Conservation (phyloP, 2,113 vertebrate species). For the Sinocyclocheilus grahami region DNA sequence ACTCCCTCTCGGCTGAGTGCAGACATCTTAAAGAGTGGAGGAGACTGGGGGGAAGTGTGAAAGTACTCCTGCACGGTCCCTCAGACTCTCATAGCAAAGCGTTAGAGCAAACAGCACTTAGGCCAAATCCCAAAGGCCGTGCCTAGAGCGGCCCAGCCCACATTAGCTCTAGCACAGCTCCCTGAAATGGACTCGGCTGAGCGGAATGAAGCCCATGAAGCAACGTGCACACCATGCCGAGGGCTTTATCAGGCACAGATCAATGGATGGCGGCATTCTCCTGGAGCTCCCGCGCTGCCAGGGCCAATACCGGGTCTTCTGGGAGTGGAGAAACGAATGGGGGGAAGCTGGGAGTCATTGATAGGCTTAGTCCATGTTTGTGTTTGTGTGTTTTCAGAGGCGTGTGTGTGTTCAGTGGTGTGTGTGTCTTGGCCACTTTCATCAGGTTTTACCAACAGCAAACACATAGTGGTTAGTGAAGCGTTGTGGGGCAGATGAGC, state of each 20-base stretch:
- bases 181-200: slow-evolving; percentile 78
- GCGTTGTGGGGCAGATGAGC: slow-evolving; percentile 71
- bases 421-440: slow-evolving; percentile 67
- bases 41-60: slow-evolving; percentile 57
- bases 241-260: slow-evolving; percentile 78
- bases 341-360: slow-evolving; percentile 68
- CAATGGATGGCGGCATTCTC: slow-evolving; percentile 77
- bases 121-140: slow-evolving; percentile 78
- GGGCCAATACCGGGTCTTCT: slow-evolving; percentile 77
- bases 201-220: slow-evolving; percentile 78
- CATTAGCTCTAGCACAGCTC: slow-evolving; percentile 78
- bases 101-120: slow-evolving; percentile 74
- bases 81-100: slow-evolving; percentile 72
- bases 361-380: slow-evolving; percentile 73
- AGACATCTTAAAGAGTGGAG: slow-evolving; percentile 33
- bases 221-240: slow-evolving; percentile 70
- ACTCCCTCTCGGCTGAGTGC: neutral
- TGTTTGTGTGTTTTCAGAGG: slow-evolving; percentile 59
- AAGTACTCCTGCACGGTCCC: slow-evolving; percentile 62
- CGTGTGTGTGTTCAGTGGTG: slow-evolving; percentile 23
- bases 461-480: slow-evolving; percentile 76
- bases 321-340: slow-evolving; percentile 42
- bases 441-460: slow-evolving; percentile 73
- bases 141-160: slow-evolving; percentile 76
- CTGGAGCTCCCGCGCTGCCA: slow-evolving; percentile 69